Percentiles rank a stretch among this genome's conserved stretches.
Conservation (phyloP, 1,140 invertebrate species). For the Drosophila suzukii region DNA sequence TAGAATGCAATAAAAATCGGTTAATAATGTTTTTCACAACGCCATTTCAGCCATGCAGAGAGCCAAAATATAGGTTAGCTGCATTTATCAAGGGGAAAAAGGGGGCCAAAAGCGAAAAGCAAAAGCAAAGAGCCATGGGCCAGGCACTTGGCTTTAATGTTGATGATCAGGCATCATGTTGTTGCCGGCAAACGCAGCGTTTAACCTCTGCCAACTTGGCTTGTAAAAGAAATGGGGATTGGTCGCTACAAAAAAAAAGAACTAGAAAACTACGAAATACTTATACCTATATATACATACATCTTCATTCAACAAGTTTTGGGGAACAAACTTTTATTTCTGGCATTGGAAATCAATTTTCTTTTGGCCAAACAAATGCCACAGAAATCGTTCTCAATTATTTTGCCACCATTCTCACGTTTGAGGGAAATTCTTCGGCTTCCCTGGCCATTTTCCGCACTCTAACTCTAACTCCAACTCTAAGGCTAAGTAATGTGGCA, state of each 20-base stretch:
- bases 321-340: conserved; percentile 13
- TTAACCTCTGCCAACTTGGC: conserved; percentile 63
- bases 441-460: conserved; percentile 30
- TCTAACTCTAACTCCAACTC: conserved; percentile 20
- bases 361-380: conserved; percentile 43
- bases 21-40: conserved; percentile 82
- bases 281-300: conserved; percentile 18
- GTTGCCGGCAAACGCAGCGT: conserved; percentile 54
- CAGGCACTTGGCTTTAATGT: conserved; percentile 61
- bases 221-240: conserved; percentile 23
- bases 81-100: conserved; percentile 45
- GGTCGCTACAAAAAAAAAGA: conserved; percentile 12
- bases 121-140: conserved; percentile 31
- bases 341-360: conserved; percentile 48
- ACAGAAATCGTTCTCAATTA: conserved; percentile 52
- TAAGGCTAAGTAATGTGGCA: conserved; percentile 47
- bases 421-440: conserved; percentile 35
- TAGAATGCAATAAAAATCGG: conserved; percentile 76
- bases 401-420: conserved; percentile 54
- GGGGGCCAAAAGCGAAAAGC: conserved; percentile 5
- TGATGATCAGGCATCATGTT: conserved; percentile 63
- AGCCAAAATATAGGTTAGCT: conserved; percentile 77
- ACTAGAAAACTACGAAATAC: conserved; percentile 8
- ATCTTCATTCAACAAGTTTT: conserved; percentile 51
- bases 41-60: conserved; percentile 68